Evolutionary conservation across 2,888 invertebrate genomes (phyloP), one percentile per base, ranked within the genome.

Genomic region (Thelaira solivaga): DNA sequence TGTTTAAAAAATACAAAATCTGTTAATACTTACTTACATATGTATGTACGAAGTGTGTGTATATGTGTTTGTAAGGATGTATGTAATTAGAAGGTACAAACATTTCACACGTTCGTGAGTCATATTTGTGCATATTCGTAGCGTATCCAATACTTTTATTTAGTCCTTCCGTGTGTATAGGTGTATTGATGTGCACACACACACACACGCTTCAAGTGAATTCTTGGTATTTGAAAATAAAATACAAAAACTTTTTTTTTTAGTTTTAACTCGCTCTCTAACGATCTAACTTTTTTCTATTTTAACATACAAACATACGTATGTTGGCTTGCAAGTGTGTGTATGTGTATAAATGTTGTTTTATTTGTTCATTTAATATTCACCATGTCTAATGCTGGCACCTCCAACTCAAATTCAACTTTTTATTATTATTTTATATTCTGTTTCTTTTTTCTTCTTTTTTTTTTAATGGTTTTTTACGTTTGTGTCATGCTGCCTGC

Each of bases 221-320:
- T 47, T 20, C 20, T 10, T 47, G 20, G 10, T 47, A 41, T 10
- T 39, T 55, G 29, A 49, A 45, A 62, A 10, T 6, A 47, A 26
- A 57, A 55, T 18, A n/a, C n/a, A n/a, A n/a, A n/a, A n/a, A n/a
- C n/a, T n/a, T n/a, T n/a, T n/a, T 59, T 71, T 69, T 71, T 51
- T 51, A 76, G 61, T 72, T 61, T 74, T 62, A 78, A 78, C 65
- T 74, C 64, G n/a, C n/a, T 73, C 39, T 73, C 61, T 71, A 78
- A 74, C 65, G 78, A 78, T 74, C 59, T 61, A 71, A 78, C 65
- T 74, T 78, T 78, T 71, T 77, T 62, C 39, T 22, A n/a, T n/a
- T n/a, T n/a, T n/a, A n/a, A n/a, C n/a, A n/a, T n/a, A n/a, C n/a
- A n/a, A n/a, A n/a, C n/a, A n/a, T n/a, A n/a, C n/a, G n/a, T n/a